phyloP scores from a whole-genome alignment of 2,797 vertebrate species.

The Notolepis coatsorum region DNA sequence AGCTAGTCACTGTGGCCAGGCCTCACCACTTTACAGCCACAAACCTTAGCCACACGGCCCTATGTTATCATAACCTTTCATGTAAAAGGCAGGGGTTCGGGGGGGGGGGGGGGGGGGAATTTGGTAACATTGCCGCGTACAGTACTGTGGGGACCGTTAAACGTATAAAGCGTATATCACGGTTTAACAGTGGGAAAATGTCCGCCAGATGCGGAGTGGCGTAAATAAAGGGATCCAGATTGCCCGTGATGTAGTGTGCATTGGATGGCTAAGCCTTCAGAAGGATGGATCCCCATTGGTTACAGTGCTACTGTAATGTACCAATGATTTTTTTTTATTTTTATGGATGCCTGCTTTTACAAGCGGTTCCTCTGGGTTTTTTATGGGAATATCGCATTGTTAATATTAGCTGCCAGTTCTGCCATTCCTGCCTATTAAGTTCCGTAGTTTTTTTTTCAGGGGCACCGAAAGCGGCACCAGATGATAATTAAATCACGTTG shows the following conservation, averaged over 20 bases:
- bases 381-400: constrained; percentile 43
- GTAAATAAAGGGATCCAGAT: constrained; percentile 51
- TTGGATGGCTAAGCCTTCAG: neutral
- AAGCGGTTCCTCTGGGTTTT: constrained; percentile 35
- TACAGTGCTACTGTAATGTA: constrained; percentile 39
- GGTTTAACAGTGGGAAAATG: constrained; percentile 56
- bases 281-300: constrained; percentile 11
- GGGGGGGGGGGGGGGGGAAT: constrained; percentile 26
- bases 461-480: constrained; percentile 6
- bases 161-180: constrained; percentile 53
- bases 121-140: constrained; percentile 43
- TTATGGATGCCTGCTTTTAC: constrained; percentile 37
- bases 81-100: constrained; percentile 41
- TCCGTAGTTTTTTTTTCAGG: constrained; percentile 9
- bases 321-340: constrained; percentile 59
- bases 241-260: constrained; percentile 9
- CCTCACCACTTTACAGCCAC: constrained; percentile 64
- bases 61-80: constrained; percentile 72
- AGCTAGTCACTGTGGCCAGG: constrained; percentile 60
- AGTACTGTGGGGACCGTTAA: constrained; percentile 57
- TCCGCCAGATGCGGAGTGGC: constrained; percentile 63
- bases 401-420: constrained; percentile 32
- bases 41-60: constrained; percentile 51
- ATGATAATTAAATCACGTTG: constrained; percentile 18
- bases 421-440: constrained; percentile 20